phyloP scores from a whole-genome alignment of 2,113 vertebrate genomes.

The Lophotis ruficrista region DNA sequence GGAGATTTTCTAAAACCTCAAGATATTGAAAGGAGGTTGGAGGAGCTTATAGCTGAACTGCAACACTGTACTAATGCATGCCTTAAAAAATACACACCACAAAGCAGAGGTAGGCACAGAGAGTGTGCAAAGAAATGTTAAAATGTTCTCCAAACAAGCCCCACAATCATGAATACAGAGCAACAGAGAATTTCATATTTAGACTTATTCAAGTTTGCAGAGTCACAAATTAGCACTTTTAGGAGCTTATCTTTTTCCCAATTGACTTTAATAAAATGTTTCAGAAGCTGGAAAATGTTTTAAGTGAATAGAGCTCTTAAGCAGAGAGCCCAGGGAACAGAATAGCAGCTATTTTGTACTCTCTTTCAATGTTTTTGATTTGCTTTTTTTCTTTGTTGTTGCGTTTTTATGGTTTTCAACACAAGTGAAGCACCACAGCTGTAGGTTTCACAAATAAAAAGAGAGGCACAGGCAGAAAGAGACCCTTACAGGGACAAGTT shows the following conservation, averaged over 20 bases:
- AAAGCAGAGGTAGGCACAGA: neutral
- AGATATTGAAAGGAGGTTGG: neutral
- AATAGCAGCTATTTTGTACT: slow-evolving; percentile 14
- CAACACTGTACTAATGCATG: neutral
- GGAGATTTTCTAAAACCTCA: neutral
- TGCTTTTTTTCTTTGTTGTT: slow-evolving; percentile 1
- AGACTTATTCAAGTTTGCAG: slow-evolving; percentile 64
- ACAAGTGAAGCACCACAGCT: neutral
- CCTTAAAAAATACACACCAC: neutral
- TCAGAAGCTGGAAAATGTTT: slow-evolving; percentile 72
- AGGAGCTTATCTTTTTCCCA: slow-evolving; percentile 72
- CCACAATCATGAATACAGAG: neutral
- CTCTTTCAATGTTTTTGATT: neutral
- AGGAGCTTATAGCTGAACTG: neutral
- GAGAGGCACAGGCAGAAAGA: neutral
- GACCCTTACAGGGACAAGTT: neutral
- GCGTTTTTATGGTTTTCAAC: neutral
- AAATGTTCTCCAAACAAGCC: neutral
- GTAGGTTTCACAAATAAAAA: slow-evolving; percentile 1
- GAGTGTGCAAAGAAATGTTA: neutral
- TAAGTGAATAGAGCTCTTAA: slow-evolving; percentile 70
- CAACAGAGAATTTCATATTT: slow-evolving; percentile 42
- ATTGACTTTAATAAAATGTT: slow-evolving; percentile 77
- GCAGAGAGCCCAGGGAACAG: slow-evolving; percentile 33
- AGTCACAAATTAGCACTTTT: slow-evolving; percentile 75